These are phyloP conservation scores for Epirrita christyi DNA, from an alignment of 2,888 invertebrate genomes.

Conservation along the genomic window DNA sequence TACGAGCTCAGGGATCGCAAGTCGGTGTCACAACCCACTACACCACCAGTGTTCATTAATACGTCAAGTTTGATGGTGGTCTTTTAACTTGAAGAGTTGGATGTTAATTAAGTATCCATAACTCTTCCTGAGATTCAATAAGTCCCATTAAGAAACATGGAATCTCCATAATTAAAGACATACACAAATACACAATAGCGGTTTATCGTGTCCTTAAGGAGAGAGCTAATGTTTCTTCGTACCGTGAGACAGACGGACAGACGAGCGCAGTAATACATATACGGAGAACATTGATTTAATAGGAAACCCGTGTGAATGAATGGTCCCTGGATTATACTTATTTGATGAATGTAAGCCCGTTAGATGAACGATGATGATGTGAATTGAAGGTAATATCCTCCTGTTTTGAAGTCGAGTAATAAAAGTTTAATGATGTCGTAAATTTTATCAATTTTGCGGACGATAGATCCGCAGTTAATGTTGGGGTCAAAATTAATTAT, in stretches of 20 bases:
- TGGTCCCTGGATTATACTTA: conserved; percentile 52
- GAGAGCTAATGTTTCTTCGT: conserved; percentile 54
- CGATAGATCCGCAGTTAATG: too few relatives aligned
- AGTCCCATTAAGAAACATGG: conserved; percentile 2
- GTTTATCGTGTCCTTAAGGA: conserved; percentile 33
- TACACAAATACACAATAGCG: conserved; percentile 34
- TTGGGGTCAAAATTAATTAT: too few relatives aligned
- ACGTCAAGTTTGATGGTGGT: too few relatives aligned
- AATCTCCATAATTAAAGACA: conserved; percentile 30
- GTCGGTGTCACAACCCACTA: too few relatives aligned
- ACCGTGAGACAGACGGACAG: conserved; percentile 59
- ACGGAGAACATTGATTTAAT: conserved; percentile 75
- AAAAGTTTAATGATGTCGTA: conserved; percentile 17
- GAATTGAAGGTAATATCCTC: conserved; percentile 4
- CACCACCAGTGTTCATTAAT: too few relatives aligned
- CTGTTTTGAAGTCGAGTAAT: conserved; percentile 5
- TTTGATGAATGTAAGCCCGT: conserved; percentile 50
- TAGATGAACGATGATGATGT: conserved; percentile 19
- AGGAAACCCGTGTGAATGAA: conserved; percentile 60
- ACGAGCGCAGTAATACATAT: conserved; percentile 57
- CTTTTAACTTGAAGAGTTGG: too few relatives aligned
- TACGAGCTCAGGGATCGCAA: too few relatives aligned
- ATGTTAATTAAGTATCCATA: neutral
- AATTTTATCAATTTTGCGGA: conserved; percentile 11
- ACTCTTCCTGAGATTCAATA: conserved; percentile 9